Evolutionary conservation across 37 sponge, comb jelly and placozoan species (phyloP), one percentile per base, ranked within the genome.

Genomic region (Beroe forskalii): DNA sequence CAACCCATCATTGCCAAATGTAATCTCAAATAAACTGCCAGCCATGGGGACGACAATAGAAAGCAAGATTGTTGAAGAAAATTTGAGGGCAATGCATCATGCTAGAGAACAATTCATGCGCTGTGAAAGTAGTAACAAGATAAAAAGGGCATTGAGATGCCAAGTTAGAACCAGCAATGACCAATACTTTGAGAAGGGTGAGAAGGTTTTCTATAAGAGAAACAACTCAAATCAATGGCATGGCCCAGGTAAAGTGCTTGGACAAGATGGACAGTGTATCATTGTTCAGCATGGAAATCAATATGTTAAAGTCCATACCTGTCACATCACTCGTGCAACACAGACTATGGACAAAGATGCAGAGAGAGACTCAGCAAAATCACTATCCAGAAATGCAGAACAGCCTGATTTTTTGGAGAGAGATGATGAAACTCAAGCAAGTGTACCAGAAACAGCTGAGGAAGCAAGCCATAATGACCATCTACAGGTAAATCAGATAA

Each of bases 251-350:
- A 27, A 28, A 28, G 66, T 64, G 4, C 66, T 64, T 8, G 66
- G 66, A 23, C 25, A 27, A 64, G 66, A 64, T 23, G 30, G 66
- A 6, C 25, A 23, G 30, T 27, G 30, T 27, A 28, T 28, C 25
- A 64, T 64, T 28, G 66, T 64, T 28, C 25, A 64, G 30, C 66
- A 64, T 27, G 66, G 66, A 64, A 64, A 64, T 64, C 14, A 64
- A 3, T 64, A 64, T 27, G 25, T 28, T 64, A 64, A 64, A 27
- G 25, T 23, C 17, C 25, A 27, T 22, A 3, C 66, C 4, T 64
- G 66, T 27, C 66, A 64, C 66, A 22, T 22, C 3, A 64, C 66
- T 28, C 66, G 66, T 8, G 66, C 25, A 30, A 64, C 14, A n/a
- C 30, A 30, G 3, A 64, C n/a, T n/a, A n/a, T n/a, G n/a, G n/a